These are phyloP conservation scores for Drosophila azteca DNA, from an alignment of 1,140 invertebrate species.

Conservation along the genomic window DNA sequence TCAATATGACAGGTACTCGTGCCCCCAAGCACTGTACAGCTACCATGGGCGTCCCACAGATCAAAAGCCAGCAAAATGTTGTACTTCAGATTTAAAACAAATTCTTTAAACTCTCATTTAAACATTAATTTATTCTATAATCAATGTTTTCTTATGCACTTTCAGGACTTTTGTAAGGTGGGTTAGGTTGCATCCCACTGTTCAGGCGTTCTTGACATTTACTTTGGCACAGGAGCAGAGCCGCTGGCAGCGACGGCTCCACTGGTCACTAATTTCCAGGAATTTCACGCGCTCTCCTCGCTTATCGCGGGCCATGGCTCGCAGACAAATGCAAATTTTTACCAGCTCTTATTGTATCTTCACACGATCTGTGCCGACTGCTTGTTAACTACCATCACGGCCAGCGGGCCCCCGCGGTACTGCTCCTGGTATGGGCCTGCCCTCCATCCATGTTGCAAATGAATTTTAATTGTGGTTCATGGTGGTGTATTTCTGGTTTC, in stretches of 20 bases:
- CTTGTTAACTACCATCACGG: slow-evolving; percentile 69
- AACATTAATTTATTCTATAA: neutral
- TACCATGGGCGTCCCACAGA: neutral
- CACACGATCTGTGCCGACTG: slow-evolving; percentile 70
- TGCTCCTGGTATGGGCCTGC: slow-evolving; percentile 1
- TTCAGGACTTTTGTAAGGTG: neutral
- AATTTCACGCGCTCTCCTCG: slow-evolving; percentile 69
- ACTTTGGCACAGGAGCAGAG: slow-evolving; percentile 63
- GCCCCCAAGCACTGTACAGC: too few species aligned
- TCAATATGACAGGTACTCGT: slow-evolving; percentile 62
- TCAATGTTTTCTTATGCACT: neutral
- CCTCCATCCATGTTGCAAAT: slow-evolving; percentile 64
- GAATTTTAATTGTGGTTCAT: slow-evolving; percentile 73
- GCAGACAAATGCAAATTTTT: slow-evolving; percentile 36
- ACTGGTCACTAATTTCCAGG: slow-evolving; percentile 60
- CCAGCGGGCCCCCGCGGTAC: slow-evolving; percentile 41
- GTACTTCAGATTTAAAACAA: too few species aligned
- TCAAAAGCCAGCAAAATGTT: too few species aligned
- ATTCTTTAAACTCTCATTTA: neutral
- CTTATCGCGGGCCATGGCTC: slow-evolving; percentile 19
- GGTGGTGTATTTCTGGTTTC: slow-evolving; percentile 1
- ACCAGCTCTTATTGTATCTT: slow-evolving; percentile 57
- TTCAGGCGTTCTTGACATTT: slow-evolving; percentile 52
- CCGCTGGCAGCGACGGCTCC: slow-evolving; percentile 41
- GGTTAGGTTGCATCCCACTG: slow-evolving; percentile 8